These are phyloP conservation scores for Zapornia atra DNA, from an alignment of 2,113 vertebrate genomes.

Conservation along the genomic window DNA sequence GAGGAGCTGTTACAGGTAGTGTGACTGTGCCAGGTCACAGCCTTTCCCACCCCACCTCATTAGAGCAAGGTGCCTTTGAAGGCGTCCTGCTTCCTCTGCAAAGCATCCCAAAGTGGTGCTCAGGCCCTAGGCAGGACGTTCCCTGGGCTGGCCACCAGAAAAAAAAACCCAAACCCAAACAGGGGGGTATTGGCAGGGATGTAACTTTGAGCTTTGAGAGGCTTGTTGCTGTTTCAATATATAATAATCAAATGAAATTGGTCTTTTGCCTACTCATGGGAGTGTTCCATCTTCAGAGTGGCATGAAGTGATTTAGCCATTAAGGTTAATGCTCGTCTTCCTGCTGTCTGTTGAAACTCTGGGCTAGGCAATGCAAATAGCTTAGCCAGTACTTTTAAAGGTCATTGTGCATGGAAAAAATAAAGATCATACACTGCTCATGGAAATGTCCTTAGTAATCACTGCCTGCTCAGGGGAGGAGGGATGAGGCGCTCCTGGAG, in stretches of 20 bases:
- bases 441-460: conserved; percentile 75
- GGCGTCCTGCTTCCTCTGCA: background rate
- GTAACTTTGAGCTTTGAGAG: background rate
- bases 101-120: background rate
- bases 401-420: conserved; percentile 72
- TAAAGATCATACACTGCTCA: conserved; percentile 62
- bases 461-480: conserved; percentile 47
- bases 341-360: conserved; percentile 71
- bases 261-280: conserved; percentile 24
- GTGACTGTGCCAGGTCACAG: background rate
- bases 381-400: conserved; percentile 82
- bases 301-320: conserved; percentile 75
- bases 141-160: background rate
- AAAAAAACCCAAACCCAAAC: background rate
- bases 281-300: conserved; percentile 51
- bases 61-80: background rate
- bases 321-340: conserved; percentile 80
- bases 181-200: background rate
- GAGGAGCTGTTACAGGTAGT: accelerated
- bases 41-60: background rate
- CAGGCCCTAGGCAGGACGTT: background rate
- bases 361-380: conserved; percentile 77
- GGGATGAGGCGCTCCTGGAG: background rate
- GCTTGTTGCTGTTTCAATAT: conserved; percentile 43
- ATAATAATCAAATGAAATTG: background rate